These are phyloP conservation scores for Netelia melanura DNA, from an alignment of 2,888 invertebrate genomes.

Conservation along the genomic window DNA sequence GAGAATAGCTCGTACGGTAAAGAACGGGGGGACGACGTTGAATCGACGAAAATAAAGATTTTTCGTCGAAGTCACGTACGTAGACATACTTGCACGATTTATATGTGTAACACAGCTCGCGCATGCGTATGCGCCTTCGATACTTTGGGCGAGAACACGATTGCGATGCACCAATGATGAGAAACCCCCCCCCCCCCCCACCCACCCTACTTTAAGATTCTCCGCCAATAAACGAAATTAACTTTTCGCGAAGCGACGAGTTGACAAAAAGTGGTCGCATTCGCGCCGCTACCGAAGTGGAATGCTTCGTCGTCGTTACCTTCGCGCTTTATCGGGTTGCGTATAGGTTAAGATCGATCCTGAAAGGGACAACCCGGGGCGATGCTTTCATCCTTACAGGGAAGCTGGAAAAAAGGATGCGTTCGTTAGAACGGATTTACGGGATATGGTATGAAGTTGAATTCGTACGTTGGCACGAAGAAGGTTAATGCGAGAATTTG, in stretches of 20 bases:
- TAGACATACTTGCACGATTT: background rate
- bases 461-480: too few relatives aligned
- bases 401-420: background rate
- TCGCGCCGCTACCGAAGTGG: slow-evolving; percentile 57
- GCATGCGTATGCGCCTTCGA: background rate
- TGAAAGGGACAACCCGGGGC: background rate
- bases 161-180: background rate
- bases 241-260: slow-evolving; percentile 72
- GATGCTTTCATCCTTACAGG: background rate
- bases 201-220: slow-evolving; percentile 22
- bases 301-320: slow-evolving; percentile 47
- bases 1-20: slow-evolving; percentile 61
- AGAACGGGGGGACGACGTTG: background rate
- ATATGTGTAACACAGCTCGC: too few relatives aligned
- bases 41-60: slow-evolving; percentile 76
- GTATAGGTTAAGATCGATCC: background rate
- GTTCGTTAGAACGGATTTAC: too few relatives aligned
- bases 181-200: slow-evolving; percentile 18
- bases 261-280: slow-evolving; percentile 73
- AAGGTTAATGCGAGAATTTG: too few relatives aligned
- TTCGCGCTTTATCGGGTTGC: background rate
- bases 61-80: slow-evolving; percentile 70
- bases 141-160: background rate
- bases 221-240: slow-evolving; percentile 76
- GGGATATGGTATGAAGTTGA: too few relatives aligned